phyloP scores from a whole-genome alignment of 2,888 invertebrate species.

The Mythimna pallens region DNA sequence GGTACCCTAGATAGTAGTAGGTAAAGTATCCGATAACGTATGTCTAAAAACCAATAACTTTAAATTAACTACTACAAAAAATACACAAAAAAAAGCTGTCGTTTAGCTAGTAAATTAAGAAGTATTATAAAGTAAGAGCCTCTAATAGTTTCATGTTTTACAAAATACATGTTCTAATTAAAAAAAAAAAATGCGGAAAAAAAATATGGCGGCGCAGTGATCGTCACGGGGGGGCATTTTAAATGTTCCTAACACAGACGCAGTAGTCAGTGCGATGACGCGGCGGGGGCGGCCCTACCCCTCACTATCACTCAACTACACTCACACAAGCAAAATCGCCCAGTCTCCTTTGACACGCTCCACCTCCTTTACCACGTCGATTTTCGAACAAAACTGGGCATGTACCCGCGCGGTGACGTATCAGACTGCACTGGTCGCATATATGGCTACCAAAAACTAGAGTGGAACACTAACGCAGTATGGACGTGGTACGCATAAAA shows the following conservation, averaged over 20 bases:
- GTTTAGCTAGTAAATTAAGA: background rate
- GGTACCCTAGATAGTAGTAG: too few relatives aligned
- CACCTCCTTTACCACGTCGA: slow-evolving; percentile 55
- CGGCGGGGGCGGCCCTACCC: slow-evolving; percentile 82
- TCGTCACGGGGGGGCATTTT: slow-evolving; percentile 88
- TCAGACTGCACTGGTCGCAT: slow-evolving; percentile 72
- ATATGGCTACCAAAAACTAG: slow-evolving; percentile 80
- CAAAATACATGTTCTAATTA: slow-evolving; percentile 58
- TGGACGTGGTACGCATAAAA: slow-evolving; percentile 87
- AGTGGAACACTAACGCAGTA: slow-evolving; percentile 70
- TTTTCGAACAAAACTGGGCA: slow-evolving; percentile 49
- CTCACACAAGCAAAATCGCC: slow-evolving; percentile 75
- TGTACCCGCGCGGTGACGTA: slow-evolving; percentile 68
- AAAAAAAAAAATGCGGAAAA: slow-evolving; percentile 74
- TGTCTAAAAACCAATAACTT: background rate
- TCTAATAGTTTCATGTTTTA: background rate
- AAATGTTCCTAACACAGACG: slow-evolving; percentile 90
- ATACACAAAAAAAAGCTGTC: background rate
- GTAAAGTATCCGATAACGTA: background rate
- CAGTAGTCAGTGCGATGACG: slow-evolving; percentile 88
- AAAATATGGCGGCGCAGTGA: slow-evolving; percentile 84
- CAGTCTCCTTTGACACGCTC: slow-evolving; percentile 69
- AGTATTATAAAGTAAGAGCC: background rate
- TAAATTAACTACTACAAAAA: background rate
- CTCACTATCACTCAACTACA: slow-evolving; percentile 85